These are phyloP conservation scores for Poeciliopsis turrubarensis DNA, from an alignment of 2,113 vertebrate species.

Conservation along the genomic window DNA sequence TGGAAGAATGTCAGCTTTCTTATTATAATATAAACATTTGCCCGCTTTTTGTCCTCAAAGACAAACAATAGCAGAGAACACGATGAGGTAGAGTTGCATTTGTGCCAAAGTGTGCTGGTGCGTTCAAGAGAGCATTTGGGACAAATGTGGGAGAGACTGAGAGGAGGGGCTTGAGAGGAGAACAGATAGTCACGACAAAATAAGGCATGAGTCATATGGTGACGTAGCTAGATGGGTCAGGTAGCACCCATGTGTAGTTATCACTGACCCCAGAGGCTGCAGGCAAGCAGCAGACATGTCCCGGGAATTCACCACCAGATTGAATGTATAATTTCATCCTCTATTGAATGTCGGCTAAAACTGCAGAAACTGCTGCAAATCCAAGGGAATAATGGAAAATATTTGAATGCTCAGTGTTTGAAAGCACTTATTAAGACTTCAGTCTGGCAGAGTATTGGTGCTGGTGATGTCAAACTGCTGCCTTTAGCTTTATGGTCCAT, in stretches of 20 bases:
- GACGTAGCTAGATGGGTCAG: conserved; percentile 52
- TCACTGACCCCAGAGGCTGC: conserved; percentile 22
- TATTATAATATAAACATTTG: background rate
- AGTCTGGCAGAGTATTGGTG: background rate
- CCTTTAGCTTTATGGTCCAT: background rate
- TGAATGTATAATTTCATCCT: background rate
- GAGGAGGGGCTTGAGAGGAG: conserved; percentile 10
- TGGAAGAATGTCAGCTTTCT: conserved; percentile 4
- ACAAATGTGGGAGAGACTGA: conserved; percentile 13
- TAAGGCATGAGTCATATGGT: conserved; percentile 59
- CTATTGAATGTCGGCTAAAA: background rate
- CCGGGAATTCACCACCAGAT: conserved; percentile 26
- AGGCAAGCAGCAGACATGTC: background rate
- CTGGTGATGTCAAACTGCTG: background rate
- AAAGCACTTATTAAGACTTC: background rate
- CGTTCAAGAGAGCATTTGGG: conserved; percentile 6
- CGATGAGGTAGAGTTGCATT: background rate
- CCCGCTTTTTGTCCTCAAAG: conserved; percentile 1
- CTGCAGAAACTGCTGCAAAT: background rate
- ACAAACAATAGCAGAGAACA: background rate
- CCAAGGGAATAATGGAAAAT: background rate
- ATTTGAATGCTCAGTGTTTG: background rate
- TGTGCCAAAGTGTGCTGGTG: background rate
- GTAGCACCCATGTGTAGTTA: conserved; percentile 24
- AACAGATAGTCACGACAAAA: conserved; percentile 49